Conservation (phyloP, 2,888 invertebrate genomes). For the Eristalis pertinax region DNA sequence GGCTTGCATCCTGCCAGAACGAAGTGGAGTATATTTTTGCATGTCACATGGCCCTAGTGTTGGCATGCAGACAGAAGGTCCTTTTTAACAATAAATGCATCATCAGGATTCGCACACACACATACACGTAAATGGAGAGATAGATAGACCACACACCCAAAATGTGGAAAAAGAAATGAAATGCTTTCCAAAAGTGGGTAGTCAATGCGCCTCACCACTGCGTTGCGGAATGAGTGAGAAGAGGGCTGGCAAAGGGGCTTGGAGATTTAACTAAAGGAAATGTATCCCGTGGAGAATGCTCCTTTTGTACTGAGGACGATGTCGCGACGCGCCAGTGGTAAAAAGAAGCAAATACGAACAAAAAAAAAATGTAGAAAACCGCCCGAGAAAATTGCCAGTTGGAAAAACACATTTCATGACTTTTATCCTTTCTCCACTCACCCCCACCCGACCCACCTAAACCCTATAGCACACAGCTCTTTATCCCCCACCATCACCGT, state of each 20-base stretch:
- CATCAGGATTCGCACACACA: constrained; percentile 30
- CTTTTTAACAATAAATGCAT: constrained; percentile 67
- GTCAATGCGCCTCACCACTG: constrained; percentile 17
- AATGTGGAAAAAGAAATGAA: constrained; percentile 23
- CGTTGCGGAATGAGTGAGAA: not conserved
- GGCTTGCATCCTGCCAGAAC: constrained; percentile 49
- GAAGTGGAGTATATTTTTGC: constrained; percentile 42
- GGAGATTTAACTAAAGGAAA: constrained; percentile 31
- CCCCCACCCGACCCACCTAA: not conserved
- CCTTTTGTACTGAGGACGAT: constrained; percentile 41
- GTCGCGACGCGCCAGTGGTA: constrained; percentile 42
- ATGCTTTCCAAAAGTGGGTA: constrained; percentile 25
- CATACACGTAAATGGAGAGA: not conserved
- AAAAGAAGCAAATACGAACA: not conserved
- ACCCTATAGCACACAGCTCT: too few relatives aligned
- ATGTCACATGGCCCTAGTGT: constrained; percentile 49
- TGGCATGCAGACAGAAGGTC: constrained; percentile 40
- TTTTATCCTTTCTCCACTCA: constrained; percentile 31
- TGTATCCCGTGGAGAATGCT: constrained; percentile 52
- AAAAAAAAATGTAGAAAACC: constrained; percentile 25
- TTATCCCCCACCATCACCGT: too few relatives aligned
- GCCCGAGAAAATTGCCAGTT: constrained; percentile 69
- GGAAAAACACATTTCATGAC: constrained; percentile 68
- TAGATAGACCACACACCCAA: constrained; percentile 28
- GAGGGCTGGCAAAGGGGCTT: not conserved